Evolutionary conservation across 1,140 invertebrate species (phyloP).

Genomic region (Drosophila pallidifrons): DNA sequence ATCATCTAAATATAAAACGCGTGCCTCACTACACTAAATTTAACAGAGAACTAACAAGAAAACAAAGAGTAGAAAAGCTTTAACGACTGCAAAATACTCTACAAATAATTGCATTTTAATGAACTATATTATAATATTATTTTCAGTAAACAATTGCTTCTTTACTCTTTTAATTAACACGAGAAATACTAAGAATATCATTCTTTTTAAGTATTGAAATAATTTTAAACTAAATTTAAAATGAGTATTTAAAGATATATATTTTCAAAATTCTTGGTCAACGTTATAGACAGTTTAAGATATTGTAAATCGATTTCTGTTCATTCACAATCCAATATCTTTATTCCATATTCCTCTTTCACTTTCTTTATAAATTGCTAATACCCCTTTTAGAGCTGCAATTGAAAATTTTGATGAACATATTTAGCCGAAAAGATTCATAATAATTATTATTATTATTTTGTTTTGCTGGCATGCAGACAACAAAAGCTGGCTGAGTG

Average conservation of each 20-base stretch:
- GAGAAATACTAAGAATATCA: too few species aligned
- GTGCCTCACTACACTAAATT: conserved; percentile 74
- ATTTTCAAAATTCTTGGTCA: too few species aligned
- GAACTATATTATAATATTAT: too few species aligned
- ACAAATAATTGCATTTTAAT: neutral
- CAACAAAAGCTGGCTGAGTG: conserved; percentile 46
- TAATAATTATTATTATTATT: conserved; percentile 56
- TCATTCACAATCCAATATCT: too few species aligned
- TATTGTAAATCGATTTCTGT: too few species aligned
- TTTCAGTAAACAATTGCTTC: too few species aligned
- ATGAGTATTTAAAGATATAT: too few species aligned
- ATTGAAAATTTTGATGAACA: conserved; percentile 50
- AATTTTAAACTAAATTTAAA: too few species aligned
- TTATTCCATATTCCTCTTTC: too few species aligned
- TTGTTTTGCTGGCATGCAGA: conserved; percentile 20
- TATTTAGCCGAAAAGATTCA: conserved; percentile 61
- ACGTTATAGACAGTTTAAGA: too few species aligned
- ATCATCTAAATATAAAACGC: conserved; percentile 79
- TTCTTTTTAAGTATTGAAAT: too few species aligned
- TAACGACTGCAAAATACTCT: conserved; percentile 6
- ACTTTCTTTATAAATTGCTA: neutral
- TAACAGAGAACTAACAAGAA: conserved; percentile 30
- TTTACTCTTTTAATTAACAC: too few species aligned
- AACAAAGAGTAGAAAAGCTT: neutral
- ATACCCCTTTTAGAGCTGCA: neutral